These are phyloP conservation scores for Strongylocentrotus purpuratus DNA, from an alignment of 35 echinoderm and acorn worm species.

Conservation along the genomic window DNA sequence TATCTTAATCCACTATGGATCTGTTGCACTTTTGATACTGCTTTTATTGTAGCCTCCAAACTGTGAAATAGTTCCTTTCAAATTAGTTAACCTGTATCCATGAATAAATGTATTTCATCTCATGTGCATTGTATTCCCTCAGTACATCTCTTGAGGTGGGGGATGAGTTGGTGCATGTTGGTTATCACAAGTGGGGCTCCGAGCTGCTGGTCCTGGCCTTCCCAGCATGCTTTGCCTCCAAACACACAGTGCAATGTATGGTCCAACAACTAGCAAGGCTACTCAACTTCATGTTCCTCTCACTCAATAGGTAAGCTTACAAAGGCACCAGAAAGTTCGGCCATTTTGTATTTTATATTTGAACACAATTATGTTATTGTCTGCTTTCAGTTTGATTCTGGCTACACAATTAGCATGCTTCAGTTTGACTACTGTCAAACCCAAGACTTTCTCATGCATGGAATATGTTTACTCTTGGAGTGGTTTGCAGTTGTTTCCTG, in stretches of 20 bases:
- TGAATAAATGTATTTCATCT: background rate
- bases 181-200: slow-evolving; percentile 75
- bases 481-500: no score
- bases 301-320: slow-evolving; percentile 69
- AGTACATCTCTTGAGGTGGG: slow-evolving; percentile 76
- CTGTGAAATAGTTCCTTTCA: no score
- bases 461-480: no score
- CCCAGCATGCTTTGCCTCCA: slow-evolving; percentile 67
- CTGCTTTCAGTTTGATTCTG: no score
- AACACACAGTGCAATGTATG: slow-evolving; percentile 75
- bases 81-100: background rate
- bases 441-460: no score
- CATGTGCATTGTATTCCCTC: background rate
- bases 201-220: slow-evolving; percentile 84
- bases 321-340: background rate
- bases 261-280: slow-evolving; percentile 68
- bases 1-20: no score
- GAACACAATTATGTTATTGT: no score
- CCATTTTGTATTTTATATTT: no score
- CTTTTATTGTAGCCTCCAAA: no score
- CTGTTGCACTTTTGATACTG: no score
- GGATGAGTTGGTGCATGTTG: slow-evolving; percentile 73
- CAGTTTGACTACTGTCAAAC: no score
- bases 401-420: no score
- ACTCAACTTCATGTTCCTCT: slow-evolving; percentile 78